Base-by-base conservation (phyloP, 2,888 invertebrate species). In the Dastarcus helophoroides region DNA sequence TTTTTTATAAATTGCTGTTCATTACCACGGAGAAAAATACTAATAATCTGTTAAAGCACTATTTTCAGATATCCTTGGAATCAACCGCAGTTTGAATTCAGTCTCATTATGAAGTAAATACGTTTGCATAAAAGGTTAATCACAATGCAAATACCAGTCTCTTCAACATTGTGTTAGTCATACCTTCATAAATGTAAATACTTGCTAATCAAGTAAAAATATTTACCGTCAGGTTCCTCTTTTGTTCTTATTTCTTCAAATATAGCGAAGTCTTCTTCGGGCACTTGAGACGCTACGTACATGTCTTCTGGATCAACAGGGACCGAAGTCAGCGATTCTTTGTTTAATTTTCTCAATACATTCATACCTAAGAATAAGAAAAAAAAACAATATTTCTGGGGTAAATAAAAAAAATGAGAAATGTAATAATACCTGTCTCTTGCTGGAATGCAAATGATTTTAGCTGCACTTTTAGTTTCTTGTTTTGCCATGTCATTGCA, bases 281-380 rank as follows among this genome's bases (percentile, higher is more conserved):
- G 72, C 29, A 73, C 66, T 42, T 77, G 76, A 23, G 76, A 69
- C 1, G 84, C 86, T 23, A 89, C 73, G 55, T 86, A 89, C 73
- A 88, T 83, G 50, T 88, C 86, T 48, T 88, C 88, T 3, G 90
- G 85, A 51, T 89, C 88, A 2, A 81, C 77, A 4, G 79, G 77
- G 14, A n/a, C 81, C 74, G 32, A 89, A 70, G 56, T 91, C 90
- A 1, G 88, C 89, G 50, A 78, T 72, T 13, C 79, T 71, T 42
- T 74, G 69, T 39, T 80, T 76, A 5, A 91, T 77, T 55, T 73
- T 72, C 36, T 73, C 69, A 47, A 89, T 69, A 50, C 90, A 91
- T 35, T 80, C 78, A 53, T 79, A 67, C 46, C 80, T 77, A 42
- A n/a, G 32, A 46, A 44, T 6, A 40, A 38, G 38, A 35, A 36